Conservation (phyloP, 2,888 invertebrate species). For the Mimachlamys varia region DNA sequence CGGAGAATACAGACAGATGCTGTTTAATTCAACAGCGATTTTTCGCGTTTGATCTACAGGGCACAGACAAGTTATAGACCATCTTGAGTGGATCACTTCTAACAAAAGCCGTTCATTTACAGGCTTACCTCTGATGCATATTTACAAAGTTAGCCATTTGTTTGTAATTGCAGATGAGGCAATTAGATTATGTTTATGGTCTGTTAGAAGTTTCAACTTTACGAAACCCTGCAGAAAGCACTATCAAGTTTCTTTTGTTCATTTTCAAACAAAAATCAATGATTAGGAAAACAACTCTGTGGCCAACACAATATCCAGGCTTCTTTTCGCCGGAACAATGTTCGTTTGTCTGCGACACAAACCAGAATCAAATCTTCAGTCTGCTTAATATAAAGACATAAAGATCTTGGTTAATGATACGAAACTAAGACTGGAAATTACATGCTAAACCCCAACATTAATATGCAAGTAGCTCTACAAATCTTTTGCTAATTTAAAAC, state of each 20-base stretch:
- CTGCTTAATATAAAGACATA: neutral
- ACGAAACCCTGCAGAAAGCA: neutral
- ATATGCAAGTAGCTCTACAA: neutral
- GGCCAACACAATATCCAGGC: neutral
- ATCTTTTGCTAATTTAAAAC: neutral
- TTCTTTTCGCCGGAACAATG: neutral
- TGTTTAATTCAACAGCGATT: conserved; percentile 10
- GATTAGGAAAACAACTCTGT: neutral
- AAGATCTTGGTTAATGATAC: neutral
- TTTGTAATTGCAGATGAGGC: conserved; percentile 8
- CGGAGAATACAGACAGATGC: conserved; percentile 11
- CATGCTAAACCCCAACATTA: neutral
- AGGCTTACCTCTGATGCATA: neutral
- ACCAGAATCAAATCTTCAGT: neutral
- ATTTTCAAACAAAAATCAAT: neutral
- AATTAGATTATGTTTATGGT: conserved; percentile 32
- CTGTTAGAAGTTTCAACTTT: neutral
- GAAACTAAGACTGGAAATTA: neutral
- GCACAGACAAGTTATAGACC: neutral
- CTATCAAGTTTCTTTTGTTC: neutral
- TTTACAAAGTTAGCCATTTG: conserved; percentile 28
- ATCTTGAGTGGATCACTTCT: conserved; percentile 7
- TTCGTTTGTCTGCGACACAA: neutral
- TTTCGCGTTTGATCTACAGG: neutral
- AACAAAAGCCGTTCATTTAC: neutral